Base-by-base conservation (phyloP, 2,888 invertebrate species). In the Sesamia inferens region DNA sequence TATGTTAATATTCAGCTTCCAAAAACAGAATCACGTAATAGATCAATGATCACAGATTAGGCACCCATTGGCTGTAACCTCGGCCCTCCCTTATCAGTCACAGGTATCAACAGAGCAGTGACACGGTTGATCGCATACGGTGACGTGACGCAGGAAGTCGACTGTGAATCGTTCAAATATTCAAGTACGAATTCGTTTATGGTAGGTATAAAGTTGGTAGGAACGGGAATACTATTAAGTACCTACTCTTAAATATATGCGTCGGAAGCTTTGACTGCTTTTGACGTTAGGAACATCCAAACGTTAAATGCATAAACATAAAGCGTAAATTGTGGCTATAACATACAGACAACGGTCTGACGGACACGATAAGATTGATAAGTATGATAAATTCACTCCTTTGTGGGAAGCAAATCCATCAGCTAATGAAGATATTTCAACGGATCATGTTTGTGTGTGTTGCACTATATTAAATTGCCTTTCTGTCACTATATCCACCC, bases 21-120 rank as follows among this genome's bases (percentile, higher is more conserved):
- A 61, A 81, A 69, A 68, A 48, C 67, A 59, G 55, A 69, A 72
- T 82, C 68, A 48, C 57, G 61, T 76, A 70, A 81, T 81, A 79
- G 76, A 82, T 81, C 75, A 71, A 82, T 75, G 76, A 79, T 71
- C 88, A 89, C 86, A 88, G 89, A 89, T 90, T 87, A 87, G 81
- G 81, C 81, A 51, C 81, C 82, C 79, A 79, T 74, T 71, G 84
- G 78, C 70, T 78, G 84, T 87, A 88, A 84, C 88, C 88, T 86
- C 85, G 84, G 87, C 88, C 87, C 88, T 88, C 89, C 88, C 91
- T 93, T 94, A 94, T 94, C 93, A 91, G 92, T 89, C 89, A 90
- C 83, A 83, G 78, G 91, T 89, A 65, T 90, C 82, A 83, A 79
- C 80, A 78, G 81, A 79, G 55, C 79, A 79, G 82, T 87, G 88